These are phyloP conservation scores for Pseudochirops cupreus DNA, from an alignment of 2,797 vertebrate genomes.

Conservation along the genomic window DNA sequence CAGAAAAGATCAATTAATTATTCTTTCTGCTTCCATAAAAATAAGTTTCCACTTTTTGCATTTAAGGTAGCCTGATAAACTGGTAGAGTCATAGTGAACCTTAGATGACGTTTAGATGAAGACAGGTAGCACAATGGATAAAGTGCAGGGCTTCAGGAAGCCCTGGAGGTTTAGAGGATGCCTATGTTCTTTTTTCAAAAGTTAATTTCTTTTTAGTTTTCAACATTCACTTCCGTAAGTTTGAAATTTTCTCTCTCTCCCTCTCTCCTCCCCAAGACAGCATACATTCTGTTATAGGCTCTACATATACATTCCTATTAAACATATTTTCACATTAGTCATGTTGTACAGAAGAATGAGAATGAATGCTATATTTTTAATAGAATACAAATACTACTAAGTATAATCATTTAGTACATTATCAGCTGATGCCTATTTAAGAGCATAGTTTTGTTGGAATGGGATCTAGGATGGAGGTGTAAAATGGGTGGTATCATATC, in stretches of 20 bases:
- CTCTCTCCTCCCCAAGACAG: too few species aligned
- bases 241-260: too few species aligned
- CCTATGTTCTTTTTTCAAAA: neutral
- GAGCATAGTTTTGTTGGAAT: neutral
- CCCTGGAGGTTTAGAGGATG: neutral
- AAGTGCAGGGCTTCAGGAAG: neutral
- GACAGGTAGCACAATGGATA: neutral
- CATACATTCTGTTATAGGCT: too few species aligned
- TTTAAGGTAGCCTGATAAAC: neutral
- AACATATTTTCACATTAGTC: too few species aligned
- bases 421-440: neutral
- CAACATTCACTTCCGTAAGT: too few species aligned
- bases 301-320: too few species aligned
- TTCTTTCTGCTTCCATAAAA: neutral
- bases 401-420: neutral
- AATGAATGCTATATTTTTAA: neutral
- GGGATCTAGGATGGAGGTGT: neutral
- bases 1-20: neutral
- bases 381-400: slow-evolving; percentile 28
- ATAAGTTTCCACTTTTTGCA: neutral
- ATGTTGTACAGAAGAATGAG: too few species aligned
- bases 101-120: neutral
- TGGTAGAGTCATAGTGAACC: neutral
- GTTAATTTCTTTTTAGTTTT: too few species aligned
- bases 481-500: neutral